Percentiles rank a stretch among this genome's conserved stretches.
Evolutionary conservation across 2,113 vertebrate species (phyloP).

Genomic region (Odocoileus virginianus): DNA sequence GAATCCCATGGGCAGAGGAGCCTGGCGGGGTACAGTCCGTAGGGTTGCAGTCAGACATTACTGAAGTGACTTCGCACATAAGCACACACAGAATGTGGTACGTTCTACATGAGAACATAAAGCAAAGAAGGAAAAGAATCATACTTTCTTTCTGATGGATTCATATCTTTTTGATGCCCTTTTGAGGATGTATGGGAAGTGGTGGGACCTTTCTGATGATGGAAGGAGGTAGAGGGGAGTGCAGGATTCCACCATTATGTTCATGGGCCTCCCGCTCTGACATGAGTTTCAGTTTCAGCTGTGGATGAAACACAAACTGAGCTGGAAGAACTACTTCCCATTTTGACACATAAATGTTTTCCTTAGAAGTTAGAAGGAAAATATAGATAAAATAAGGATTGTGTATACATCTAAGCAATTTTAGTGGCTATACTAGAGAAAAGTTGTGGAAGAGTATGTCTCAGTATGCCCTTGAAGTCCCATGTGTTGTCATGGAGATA

Average conservation of each 20-base stretch:
- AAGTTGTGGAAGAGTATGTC: neutral
- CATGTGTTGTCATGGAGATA: neutral
- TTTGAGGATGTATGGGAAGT: neutral
- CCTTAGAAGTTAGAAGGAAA: constrained; percentile 8
- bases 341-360: neutral
- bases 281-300: neutral
- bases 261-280: neutral
- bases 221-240: neutral
- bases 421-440: neutral
- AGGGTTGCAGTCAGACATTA: neutral
- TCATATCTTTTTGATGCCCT: neutral
- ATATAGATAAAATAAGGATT: neutral
- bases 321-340: neutral
- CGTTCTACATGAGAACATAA: neutral
- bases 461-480: neutral
- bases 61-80: no score
- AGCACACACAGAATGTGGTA: neutral
- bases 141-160: neutral
- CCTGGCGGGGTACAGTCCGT: neutral
- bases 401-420: neutral
- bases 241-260: neutral
- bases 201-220: neutral
- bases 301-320: neutral
- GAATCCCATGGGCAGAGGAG: neutral
- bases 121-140: neutral